Evolutionary conservation across 2,797 vertebrate species (phyloP).

Genomic region (Carcharodon carcharias): DNA sequence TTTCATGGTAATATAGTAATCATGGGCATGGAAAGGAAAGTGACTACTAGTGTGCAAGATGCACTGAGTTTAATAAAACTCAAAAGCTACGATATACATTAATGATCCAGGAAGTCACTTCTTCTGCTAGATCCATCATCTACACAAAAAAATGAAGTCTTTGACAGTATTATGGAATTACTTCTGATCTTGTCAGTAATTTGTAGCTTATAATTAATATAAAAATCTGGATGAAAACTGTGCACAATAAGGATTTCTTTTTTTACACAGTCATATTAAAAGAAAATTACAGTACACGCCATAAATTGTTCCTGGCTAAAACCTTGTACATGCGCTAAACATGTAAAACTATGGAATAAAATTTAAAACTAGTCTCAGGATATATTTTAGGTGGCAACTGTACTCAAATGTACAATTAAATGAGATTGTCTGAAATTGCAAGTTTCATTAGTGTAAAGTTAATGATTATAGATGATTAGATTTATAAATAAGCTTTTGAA

Average conservation of each 20-base stretch:
- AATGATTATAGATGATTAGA: not conserved
- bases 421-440: not conserved
- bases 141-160: constrained; percentile 62
- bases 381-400: not conserved
- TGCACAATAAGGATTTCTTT: not conserved
- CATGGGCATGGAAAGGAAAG: not conserved
- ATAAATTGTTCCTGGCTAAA: not conserved
- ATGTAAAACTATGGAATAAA: constrained; percentile 15
- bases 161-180: constrained; percentile 66
- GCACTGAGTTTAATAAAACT: constrained; percentile 31
- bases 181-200: constrained; percentile 71
- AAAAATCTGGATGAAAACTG: constrained; percentile 14
- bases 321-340: not conserved
- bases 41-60: constrained; percentile 21
- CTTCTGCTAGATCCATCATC: constrained; percentile 66
- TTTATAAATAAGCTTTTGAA: not conserved
- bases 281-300: not conserved
- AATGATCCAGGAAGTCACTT: constrained; percentile 66
- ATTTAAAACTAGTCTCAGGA: not conserved
- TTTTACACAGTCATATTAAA: not conserved
- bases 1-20: constrained; percentile 36
- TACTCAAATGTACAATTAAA: not conserved
- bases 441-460: not conserved
- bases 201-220: constrained; percentile 43
- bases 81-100: constrained; percentile 55